Conservation (phyloP, 35 echinoderm and acorn worm species). For the Anneissia japonica region DNA sequence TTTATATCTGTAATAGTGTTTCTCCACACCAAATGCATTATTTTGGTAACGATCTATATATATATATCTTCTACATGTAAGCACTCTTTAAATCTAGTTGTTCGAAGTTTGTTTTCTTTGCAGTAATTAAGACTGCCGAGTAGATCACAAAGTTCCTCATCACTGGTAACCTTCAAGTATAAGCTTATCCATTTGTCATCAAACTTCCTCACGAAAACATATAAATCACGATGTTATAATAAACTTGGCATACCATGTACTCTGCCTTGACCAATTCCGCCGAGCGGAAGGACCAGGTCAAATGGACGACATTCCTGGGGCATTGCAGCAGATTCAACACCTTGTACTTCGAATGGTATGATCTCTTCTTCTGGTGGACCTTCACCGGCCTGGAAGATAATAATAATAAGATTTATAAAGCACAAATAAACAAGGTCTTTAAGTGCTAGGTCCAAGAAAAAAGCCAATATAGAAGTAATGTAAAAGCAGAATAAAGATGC, state of each 20-base stretch:
- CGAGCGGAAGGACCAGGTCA: constrained; percentile 72
- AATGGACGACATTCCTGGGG: constrained; percentile 79
- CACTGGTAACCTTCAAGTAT: neutral
- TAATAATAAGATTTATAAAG: too few species aligned
- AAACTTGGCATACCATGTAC: constrained; percentile 56
- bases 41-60: too few species aligned
- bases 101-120: too few species aligned
- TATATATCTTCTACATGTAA: too few species aligned
- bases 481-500: too few species aligned
- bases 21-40: too few species aligned
- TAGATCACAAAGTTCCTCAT: neutral
- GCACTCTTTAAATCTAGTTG: too few species aligned
- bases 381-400: constrained; percentile 50
- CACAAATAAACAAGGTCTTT: too few species aligned
- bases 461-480: too few species aligned
- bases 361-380: constrained; percentile 93
- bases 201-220: neutral
- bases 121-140: neutral
- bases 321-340: constrained; percentile 31
- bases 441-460: too few species aligned
- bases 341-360: constrained; percentile 30
- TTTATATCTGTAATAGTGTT: too few species aligned
- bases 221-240: neutral
- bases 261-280: constrained; percentile 58
- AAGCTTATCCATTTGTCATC: neutral